A percentile compares a stretch with the other conserved stretches of the same genome.
Evolutionary conservation across 2,113 vertebrate genomes (phyloP).

Genomic region (human): GRCh38 chr15:62940501-62941000

Average conservation of each 20-base stretch:
- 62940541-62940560: neutral
- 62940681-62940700: neutral
- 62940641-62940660: neutral
- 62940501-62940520: neutral
- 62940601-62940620: neutral
- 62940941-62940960: neutral
- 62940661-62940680: neutral
- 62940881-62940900: neutral
- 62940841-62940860: neutral
- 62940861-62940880: neutral
- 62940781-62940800: neutral
- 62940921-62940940: conserved; percentile 40
- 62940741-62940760: neutral
- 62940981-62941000: neutral
- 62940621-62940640: neutral
- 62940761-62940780: neutral
- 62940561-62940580: neutral
- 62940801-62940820: neutral
- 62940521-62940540: neutral
- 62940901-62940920: neutral
- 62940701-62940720: too few relatives aligned
- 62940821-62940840: neutral
- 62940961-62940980: neutral
- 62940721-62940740: neutral
- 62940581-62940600: neutral